Evolutionary conservation across 2,888 invertebrate genomes (phyloP).

Genomic region (Neria commutata): DNA sequence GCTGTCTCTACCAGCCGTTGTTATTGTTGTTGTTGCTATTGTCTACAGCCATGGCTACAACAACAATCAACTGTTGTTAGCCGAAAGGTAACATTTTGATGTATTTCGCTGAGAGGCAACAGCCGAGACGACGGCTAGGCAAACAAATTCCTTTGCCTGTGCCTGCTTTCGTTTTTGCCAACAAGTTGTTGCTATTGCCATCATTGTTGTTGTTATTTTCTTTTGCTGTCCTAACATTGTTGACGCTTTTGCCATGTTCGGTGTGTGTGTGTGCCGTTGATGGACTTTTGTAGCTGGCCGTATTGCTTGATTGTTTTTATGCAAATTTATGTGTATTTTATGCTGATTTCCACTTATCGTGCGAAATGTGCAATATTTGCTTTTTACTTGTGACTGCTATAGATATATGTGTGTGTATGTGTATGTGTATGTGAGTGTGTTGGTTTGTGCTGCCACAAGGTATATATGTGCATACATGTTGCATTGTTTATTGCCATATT

Average conservation of each 20-base stretch:
- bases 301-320: conserved; percentile 43
- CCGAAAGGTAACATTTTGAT: conserved; percentile 22
- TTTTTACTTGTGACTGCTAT: not conserved
- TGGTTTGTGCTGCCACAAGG: not conserved
- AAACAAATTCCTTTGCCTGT: not conserved
- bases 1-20: not conserved
- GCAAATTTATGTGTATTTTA: conserved; percentile 47
- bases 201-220: not conserved
- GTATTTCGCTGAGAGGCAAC: conserved; percentile 22
- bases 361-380: not conserved
- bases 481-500: not conserved
- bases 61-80: too few relatives aligned
- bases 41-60: too few relatives aligned
- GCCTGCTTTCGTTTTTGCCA: not conserved
- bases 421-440: not conserved
- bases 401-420: not conserved
- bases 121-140: not conserved
- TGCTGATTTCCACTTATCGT: conserved; percentile 34
- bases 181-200: not conserved
- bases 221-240: too few relatives aligned
- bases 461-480: not conserved
- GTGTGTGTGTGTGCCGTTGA: not conserved
- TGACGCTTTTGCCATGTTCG: not conserved
- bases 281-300: not conserved
- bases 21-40: too few relatives aligned